Evolutionary conservation across 2,888 invertebrate species (phyloP), one percentile per base, ranked within the genome.

Genomic region (Phrixothrix hirtus): DNA sequence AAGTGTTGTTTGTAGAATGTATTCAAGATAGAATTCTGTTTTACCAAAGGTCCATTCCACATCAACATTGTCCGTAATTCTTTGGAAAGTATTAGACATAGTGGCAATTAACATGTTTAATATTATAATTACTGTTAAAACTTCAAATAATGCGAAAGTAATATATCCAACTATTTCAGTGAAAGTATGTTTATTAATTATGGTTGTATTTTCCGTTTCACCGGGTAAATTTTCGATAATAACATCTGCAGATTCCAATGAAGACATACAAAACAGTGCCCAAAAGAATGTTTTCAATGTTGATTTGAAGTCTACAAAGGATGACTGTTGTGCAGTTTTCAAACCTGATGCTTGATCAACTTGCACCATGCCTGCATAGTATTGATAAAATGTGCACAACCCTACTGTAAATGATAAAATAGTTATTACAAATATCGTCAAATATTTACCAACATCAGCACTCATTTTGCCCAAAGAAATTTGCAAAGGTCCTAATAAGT

Each of bases 21-120:
- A 87, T 67, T 85, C 83, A 60, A 88, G 74, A 78, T 88, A 89
- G 45, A 88, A 82, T 70, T 86, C 83, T 10, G 87, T 87, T 62
- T 86, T 82, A 0, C 86, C 86, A 66, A 87, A 89, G 14, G 86
- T 87, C 89, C 89, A 89, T 65, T 89, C 89, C 1, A 84, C 82
- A 60, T 85, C 84, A 32, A 84, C 79, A 65, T 85, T 86, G 58
- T 85, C 83, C 11, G 79, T 81, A 30, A 89, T 85, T 62, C 83
- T 80, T 70, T 86, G 86, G 66, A 86, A 87, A 0, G 88, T 87
- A 60, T 87, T 86, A 1, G 87, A 84, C 87, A 89, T 88, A 12
- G 88, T 87, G n/a, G 88, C 89, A 64, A 88, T 87, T 51, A 85
- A 74, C 89, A 89, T 89, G 72, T 89, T 89, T 57, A 89, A 74